phyloP scores from a whole-genome alignment of 1,140 invertebrate genomes.

The Rhyacophila brunnea region DNA sequence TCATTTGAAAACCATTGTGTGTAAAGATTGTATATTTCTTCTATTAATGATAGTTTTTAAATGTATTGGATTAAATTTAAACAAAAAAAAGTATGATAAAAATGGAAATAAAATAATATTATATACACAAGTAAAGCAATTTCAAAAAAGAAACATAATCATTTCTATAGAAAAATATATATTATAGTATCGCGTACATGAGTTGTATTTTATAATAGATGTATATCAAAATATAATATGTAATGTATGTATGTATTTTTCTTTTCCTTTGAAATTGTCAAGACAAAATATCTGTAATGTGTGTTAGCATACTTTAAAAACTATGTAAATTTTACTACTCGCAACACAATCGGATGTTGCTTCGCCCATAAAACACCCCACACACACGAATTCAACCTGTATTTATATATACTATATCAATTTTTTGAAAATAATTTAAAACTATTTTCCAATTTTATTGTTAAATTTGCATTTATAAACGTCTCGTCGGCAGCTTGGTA shows the following conservation, averaged over 20 bases:
- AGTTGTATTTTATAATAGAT: not conserved
- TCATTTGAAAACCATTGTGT: not conserved
- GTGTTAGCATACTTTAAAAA: not conserved
- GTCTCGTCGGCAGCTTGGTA: no score
- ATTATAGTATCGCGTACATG: no score
- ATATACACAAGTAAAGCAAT: constrained; percentile 2
- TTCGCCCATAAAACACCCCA: no score
- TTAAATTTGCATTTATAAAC: no score
- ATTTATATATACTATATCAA: no score
- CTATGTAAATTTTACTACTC: not conserved
- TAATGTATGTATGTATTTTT: not conserved
- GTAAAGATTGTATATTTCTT: constrained; percentile 7
- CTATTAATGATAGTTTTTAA: constrained; percentile 6
- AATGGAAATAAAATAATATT: not conserved
- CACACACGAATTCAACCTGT: no score
- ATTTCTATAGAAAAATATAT: not conserved
- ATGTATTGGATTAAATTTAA: constrained; percentile 7
- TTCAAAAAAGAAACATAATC: constrained; percentile 8
- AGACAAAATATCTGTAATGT: not conserved
- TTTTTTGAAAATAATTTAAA: no score
- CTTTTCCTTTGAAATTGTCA: not conserved
- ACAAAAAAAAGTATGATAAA: constrained; percentile 1
- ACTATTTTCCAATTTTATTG: no score
- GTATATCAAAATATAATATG: not conserved
- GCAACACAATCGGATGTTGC: not conserved